Percentiles rank a stretch among this genome's conserved stretches.
These are phyloP conservation scores for Drosophila putrida DNA, from an alignment of 2,888 invertebrate genomes.

Conservation along the genomic window DNA sequence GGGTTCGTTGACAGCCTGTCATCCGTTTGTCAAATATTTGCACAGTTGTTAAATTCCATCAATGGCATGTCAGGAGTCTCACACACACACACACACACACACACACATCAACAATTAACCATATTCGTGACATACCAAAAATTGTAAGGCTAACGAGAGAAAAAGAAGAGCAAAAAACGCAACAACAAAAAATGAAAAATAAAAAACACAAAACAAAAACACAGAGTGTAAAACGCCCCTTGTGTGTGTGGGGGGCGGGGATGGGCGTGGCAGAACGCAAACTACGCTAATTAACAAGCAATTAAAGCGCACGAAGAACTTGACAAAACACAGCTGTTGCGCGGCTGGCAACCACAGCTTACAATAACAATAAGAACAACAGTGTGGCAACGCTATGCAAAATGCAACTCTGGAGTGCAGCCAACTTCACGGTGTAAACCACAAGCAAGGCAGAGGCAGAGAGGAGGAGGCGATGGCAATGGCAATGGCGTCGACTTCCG, in stretches of 20 bases:
- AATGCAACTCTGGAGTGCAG: conserved; percentile 45
- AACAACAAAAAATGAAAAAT: neutral
- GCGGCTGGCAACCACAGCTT: conserved; percentile 38
- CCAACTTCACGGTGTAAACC: conserved; percentile 55
- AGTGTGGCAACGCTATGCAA: conserved; percentile 45
- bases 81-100: conserved; percentile 32
- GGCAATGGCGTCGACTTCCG: conserved; percentile 55
- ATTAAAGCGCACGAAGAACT: conserved; percentile 61
- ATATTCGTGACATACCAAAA: conserved; percentile 40
- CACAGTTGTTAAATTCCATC: conserved; percentile 75
- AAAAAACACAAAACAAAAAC: conserved; percentile 12
- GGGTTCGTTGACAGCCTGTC: conserved; percentile 50
- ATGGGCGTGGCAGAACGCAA: conserved; percentile 46
- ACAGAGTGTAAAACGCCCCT: neutral
- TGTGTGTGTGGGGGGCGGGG: too few species aligned
- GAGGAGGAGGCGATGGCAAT: neutral
- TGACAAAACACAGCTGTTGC: conserved; percentile 69
- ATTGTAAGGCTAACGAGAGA: conserved; percentile 26
- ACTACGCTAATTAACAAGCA: conserved; percentile 77
- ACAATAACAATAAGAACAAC: conserved; percentile 35
- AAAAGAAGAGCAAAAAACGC: conserved; percentile 3
- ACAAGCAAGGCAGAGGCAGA: conserved; percentile 31
- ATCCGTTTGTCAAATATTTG: conserved; percentile 70
- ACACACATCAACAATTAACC: conserved; percentile 51
- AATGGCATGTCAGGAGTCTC: conserved; percentile 53